Conservation (phyloP, 2,797 vertebrate species). For the Liasis olivaceus region DNA sequence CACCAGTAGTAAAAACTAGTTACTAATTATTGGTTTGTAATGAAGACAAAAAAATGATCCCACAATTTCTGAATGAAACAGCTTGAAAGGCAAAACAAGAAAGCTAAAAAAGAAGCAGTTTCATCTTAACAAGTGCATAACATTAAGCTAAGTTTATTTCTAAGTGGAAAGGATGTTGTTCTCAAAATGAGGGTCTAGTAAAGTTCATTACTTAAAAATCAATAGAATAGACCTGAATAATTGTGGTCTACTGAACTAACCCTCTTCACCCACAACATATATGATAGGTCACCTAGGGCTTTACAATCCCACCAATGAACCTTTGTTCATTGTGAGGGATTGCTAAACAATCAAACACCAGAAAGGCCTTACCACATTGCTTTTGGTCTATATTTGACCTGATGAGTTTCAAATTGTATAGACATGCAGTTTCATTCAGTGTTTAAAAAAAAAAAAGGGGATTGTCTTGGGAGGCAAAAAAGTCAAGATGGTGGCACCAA, state of each 20-base stretch:
- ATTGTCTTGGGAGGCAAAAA: not conserved
- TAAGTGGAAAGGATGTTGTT: not conserved
- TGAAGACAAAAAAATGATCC: not conserved
- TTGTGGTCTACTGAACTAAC: too few species aligned
- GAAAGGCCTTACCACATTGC: not conserved
- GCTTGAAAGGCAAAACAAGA: conserved; percentile 5
- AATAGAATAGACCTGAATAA: not conserved
- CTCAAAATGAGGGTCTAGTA: not conserved
- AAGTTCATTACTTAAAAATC: not conserved
- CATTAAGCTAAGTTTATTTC: not conserved
- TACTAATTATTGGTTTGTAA: not conserved
- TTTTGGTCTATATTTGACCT: not conserved
- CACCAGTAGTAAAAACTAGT: conserved; percentile 5
- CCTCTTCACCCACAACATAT: too few species aligned
- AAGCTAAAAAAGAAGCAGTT: not conserved
- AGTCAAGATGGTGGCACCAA: too few species aligned
- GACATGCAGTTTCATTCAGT: not conserved
- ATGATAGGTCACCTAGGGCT: not conserved
- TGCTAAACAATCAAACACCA: not conserved
- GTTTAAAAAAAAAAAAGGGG: not conserved
- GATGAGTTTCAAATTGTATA: not conserved
- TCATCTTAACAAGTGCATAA: not conserved
- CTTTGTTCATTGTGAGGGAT: not conserved
- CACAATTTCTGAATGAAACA: conserved; percentile 18
- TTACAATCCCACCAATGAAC: too few species aligned